Conservation (phyloP, 2,888 invertebrate genomes). For the Salticus scenicus region DNA sequence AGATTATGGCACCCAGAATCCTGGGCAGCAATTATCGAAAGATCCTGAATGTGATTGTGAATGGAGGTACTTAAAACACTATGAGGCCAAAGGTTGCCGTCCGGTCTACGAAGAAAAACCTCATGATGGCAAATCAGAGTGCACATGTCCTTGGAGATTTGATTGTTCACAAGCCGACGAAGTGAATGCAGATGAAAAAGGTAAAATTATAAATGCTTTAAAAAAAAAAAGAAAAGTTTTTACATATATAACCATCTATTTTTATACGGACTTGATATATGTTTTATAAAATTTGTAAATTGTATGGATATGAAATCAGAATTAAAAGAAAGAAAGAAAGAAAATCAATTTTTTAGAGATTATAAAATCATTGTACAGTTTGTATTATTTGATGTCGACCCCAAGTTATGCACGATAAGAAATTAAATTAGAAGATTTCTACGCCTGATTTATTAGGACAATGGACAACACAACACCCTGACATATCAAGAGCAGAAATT, state of each 20-base stretch:
- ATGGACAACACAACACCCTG: no score
- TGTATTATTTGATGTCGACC: no score
- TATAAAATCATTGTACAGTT: no score
- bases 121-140: not conserved
- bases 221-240: no score
- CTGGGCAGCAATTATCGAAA: conserved; percentile 33
- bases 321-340: no score
- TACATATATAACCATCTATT: not conserved
- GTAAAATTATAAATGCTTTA: not conserved
- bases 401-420: no score
- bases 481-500: no score
- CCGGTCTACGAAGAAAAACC: conserved; percentile 64
- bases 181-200: conserved; percentile 43
- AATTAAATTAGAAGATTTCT: no score
- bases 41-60: conserved; percentile 55
- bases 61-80: conserved; percentile 65
- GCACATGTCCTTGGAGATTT: conserved; percentile 56
- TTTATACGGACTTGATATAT: not conserved
- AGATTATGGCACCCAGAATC: conserved; percentile 61
- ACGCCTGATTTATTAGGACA: no score
- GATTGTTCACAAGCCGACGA: conserved; percentile 62
- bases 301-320: not conserved
- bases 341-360: no score
- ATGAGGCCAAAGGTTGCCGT: conserved; percentile 63
- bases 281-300: not conserved